phyloP scores from a whole-genome alignment of 1,140 invertebrate genomes.

The Drosophila lacertosa region DNA sequence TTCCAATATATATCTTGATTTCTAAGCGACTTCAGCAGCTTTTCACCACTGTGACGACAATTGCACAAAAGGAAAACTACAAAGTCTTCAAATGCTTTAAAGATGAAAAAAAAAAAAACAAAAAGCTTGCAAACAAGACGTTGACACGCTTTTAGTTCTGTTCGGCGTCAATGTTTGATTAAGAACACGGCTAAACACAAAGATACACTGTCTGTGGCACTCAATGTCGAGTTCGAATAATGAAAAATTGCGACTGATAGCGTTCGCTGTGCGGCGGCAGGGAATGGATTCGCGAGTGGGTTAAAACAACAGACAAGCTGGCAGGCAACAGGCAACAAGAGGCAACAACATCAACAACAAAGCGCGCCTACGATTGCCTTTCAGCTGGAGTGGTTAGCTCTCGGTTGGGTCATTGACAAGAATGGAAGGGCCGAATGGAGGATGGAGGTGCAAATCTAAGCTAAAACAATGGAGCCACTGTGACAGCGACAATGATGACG shows the following conservation, averaged over 20 bases:
- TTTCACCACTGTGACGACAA: too few relatives aligned
- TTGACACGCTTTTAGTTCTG: constrained; percentile 33
- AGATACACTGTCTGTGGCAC: constrained; percentile 7
- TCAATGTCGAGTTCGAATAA: constrained; percentile 43
- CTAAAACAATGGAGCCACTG: constrained; percentile 44
- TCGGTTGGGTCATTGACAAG: constrained; percentile 23
- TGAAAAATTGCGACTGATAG: constrained; percentile 70
- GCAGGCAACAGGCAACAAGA: not conserved
- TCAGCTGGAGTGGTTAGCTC: constrained; percentile 54
- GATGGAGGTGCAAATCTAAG: constrained; percentile 12
- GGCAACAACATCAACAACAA: constrained; percentile 24
- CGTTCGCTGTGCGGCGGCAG: constrained; percentile 5
- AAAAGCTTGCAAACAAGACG: constrained; percentile 1
- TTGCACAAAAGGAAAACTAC: too few relatives aligned
- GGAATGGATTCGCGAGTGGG: constrained; percentile 23
- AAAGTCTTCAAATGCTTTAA: not conserved
- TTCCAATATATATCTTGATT: too few relatives aligned
- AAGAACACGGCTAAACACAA: constrained; percentile 27
- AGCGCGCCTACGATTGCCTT: constrained; percentile 46
- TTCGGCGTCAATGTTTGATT: constrained; percentile 52
- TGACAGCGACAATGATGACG: constrained; percentile 23
- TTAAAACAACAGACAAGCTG: constrained; percentile 37
- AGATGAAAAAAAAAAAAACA: not conserved
- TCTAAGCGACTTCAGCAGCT: too few relatives aligned
- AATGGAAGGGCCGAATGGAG: not conserved